These are phyloP conservation scores for Ichneumon xanthorius DNA, from an alignment of 2,888 invertebrate genomes.

Conservation along the genomic window DNA sequence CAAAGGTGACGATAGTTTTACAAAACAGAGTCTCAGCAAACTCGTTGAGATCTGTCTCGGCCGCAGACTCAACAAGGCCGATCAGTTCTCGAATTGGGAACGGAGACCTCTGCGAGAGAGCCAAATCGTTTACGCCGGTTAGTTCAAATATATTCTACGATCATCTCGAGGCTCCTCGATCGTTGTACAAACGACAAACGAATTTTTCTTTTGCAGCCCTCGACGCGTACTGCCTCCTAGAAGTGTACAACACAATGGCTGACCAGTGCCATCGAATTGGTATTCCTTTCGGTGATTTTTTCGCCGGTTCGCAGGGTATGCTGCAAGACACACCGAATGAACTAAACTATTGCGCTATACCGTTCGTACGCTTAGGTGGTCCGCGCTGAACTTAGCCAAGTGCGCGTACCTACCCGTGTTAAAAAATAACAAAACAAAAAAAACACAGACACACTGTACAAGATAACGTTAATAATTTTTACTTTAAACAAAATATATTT, in stretches of 20 bases:
- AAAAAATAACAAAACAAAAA: slow-evolving; percentile 40
- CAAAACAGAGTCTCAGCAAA: slow-evolving; percentile 90
- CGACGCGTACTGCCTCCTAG: slow-evolving; percentile 94
- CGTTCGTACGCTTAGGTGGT: slow-evolving; percentile 59
- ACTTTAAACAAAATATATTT: slow-evolving; percentile 74
- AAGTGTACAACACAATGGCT: slow-evolving; percentile 90
- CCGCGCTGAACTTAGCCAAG: slow-evolving; percentile 35
- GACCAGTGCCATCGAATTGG: slow-evolving; percentile 85
- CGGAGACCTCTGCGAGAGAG: slow-evolving; percentile 91
- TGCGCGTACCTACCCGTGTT: slow-evolving; percentile 32
- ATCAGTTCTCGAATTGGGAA: slow-evolving; percentile 97
- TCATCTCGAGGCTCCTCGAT: not conserved
- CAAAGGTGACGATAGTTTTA: slow-evolving; percentile 85
- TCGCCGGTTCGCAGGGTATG: slow-evolving; percentile 85
- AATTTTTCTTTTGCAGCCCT: slow-evolving; percentile 86
- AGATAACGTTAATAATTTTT: slow-evolving; percentile 73
- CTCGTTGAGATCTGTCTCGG: slow-evolving; percentile 92
- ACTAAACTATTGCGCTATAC: slow-evolving; percentile 69
- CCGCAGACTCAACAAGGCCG: slow-evolving; percentile 92
- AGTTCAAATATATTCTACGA: slow-evolving; percentile 46
- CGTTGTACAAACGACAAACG: not conserved
- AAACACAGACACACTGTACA: slow-evolving; percentile 68
- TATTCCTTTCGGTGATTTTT: slow-evolving; percentile 88
- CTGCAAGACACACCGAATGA: slow-evolving; percentile 85
- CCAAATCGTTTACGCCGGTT: slow-evolving; percentile 92